Percentiles rank a stretch among this genome's conserved stretches.
These are phyloP conservation scores for Eptesicus fuscus DNA, from an alignment of 2,113 vertebrate genomes.

Conservation along the genomic window DNA sequence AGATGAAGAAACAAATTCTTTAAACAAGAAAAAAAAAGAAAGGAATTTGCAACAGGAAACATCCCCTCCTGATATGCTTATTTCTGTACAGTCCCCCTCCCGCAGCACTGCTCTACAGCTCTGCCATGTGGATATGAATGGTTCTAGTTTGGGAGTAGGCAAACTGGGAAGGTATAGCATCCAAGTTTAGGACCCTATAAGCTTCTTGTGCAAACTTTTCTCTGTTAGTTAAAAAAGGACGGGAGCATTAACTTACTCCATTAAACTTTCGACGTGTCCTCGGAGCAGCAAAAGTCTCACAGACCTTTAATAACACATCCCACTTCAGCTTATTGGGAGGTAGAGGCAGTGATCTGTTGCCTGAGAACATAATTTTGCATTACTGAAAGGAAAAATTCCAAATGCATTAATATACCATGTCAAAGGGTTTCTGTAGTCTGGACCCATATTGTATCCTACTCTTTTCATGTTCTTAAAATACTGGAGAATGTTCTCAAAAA, in stretches of 20 bases:
- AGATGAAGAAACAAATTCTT: neutral
- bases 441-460: neutral
- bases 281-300: neutral
- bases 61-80: neutral
- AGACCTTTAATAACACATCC: neutral
- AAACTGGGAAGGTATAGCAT: neutral
- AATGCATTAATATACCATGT: neutral
- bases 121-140: neutral
- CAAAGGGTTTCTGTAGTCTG: neutral
- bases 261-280: neutral
- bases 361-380: neutral
- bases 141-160: neutral
- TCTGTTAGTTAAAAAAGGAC: neutral
- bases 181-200: neutral
- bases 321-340: neutral
- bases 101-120: accelerated
- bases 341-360: neutral
- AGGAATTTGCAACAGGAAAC: neutral
- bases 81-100: neutral
- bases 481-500: neutral
- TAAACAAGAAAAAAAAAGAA: neutral
- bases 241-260: neutral
- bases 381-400: neutral
- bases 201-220: neutral
- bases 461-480: neutral